Conservation (phyloP, 2,888 invertebrate genomes). For the Agrochola lota region DNA sequence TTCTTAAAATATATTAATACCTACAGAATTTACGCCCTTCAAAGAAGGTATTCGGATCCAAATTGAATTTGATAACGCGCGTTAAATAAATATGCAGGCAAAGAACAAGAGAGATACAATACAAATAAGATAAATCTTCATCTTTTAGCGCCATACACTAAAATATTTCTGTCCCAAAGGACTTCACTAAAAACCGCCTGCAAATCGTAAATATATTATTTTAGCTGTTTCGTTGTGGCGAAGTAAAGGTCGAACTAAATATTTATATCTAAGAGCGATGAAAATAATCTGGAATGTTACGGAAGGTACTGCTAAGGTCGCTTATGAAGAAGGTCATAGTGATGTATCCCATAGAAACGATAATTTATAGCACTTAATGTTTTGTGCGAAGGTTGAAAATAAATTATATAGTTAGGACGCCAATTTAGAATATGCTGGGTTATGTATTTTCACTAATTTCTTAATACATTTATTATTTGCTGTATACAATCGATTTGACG, state of each 20-base stretch:
- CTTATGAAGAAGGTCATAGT: conserved; percentile 34
- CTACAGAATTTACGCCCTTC: background rate
- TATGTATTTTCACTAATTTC: background rate
- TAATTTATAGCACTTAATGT: conserved; percentile 32
- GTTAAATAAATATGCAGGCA: background rate
- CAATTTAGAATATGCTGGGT: background rate
- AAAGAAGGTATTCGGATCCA: background rate
- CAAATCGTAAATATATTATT: conserved; percentile 63
- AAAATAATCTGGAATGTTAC: conserved; percentile 67
- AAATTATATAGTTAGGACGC: background rate
- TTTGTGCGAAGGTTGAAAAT: conserved; percentile 5
- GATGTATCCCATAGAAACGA: conserved; percentile 16
- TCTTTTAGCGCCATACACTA: background rate
- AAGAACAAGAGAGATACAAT: background rate
- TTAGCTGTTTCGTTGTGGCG: conserved; percentile 48
- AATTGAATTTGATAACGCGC: background rate
- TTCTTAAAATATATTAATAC: background rate
- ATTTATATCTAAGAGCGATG: conserved; percentile 58
- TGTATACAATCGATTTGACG: background rate
- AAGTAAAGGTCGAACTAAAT: conserved; percentile 59
- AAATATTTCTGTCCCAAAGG: conserved; percentile 48
- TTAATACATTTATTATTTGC: background rate
- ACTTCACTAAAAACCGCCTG: conserved; percentile 53
- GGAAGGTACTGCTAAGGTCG: conserved; percentile 64
- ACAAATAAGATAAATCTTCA: background rate